A percentile compares a stretch with the other conserved stretches of the same genome.
Evolutionary conservation across 1,140 invertebrate species (phyloP).

Genomic region (Drosophila seguyi): DNA sequence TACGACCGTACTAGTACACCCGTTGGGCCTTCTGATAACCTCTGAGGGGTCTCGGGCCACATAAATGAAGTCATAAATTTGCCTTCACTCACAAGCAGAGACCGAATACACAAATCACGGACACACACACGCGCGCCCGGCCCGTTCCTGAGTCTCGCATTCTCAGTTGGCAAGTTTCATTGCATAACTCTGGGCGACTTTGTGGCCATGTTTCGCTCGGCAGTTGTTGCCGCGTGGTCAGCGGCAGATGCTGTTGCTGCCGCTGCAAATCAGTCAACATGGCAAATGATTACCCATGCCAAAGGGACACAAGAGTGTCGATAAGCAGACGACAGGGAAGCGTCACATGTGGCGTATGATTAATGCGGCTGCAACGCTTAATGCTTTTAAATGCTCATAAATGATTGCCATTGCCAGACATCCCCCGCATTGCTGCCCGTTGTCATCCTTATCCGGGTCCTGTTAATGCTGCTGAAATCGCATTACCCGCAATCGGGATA

Average conservation of each 20-base stretch:
- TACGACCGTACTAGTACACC: background rate
- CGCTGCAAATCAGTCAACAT: constrained; percentile 59
- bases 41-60: constrained; percentile 23
- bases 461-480: constrained; percentile 45
- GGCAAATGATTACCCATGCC: constrained; percentile 36
- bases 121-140: constrained; percentile 1
- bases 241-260: constrained; percentile 26
- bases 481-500: constrained; percentile 26
- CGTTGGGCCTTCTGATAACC: constrained; percentile 21
- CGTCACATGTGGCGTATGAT: constrained; percentile 61
- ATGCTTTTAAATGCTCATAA: constrained; percentile 64
- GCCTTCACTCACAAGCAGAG: constrained; percentile 30
- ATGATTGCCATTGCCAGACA: constrained; percentile 41
- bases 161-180: constrained; percentile 31
- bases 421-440: constrained; percentile 5
- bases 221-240: constrained; percentile 24
- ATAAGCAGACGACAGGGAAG: constrained; percentile 45
- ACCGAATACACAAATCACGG: constrained; percentile 41
- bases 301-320: constrained; percentile 25
- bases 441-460: constrained; percentile 18
- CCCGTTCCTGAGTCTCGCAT: constrained; percentile 1
- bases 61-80: constrained; percentile 59
- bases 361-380: constrained; percentile 65
- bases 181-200: constrained; percentile 59
- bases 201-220: constrained; percentile 27